Evolutionary conservation across 2,888 invertebrate genomes (phyloP).

Genomic region (Dasypolia templi): DNA sequence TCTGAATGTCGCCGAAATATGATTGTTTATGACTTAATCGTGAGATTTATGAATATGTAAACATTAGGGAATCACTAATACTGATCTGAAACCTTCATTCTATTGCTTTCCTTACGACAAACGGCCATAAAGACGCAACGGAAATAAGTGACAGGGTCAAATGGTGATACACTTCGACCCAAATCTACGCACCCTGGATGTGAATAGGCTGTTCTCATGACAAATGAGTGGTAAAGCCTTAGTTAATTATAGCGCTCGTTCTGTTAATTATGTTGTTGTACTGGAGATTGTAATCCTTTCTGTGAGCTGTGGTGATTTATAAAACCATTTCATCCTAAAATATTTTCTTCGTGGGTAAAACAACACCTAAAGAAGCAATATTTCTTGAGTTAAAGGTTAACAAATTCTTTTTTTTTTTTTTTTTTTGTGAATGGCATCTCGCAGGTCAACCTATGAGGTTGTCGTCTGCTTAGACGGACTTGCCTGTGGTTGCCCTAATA

Average conservation of each 20-base stretch:
- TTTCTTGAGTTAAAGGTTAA: background rate
- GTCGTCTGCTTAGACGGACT: too few relatives aligned
- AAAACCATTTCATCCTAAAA: background rate
- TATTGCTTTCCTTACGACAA: background rate
- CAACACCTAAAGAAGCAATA: background rate
- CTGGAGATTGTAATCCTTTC: conserved; percentile 16
- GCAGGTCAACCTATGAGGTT: too few relatives aligned
- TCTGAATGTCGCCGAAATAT: background rate
- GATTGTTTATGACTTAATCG: background rate
- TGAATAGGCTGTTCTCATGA: conserved; percentile 15
- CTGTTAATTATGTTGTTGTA: conserved; percentile 35
- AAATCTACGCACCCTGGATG: conserved; percentile 6
- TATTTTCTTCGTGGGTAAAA: background rate
- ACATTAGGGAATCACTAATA: background rate
- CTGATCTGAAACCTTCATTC: background rate
- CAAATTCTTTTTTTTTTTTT: too few relatives aligned
- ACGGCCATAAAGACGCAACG: background rate
- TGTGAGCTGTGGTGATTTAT: background rate
- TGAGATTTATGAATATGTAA: background rate
- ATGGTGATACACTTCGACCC: conserved; percentile 14
- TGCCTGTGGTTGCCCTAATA: too few relatives aligned
- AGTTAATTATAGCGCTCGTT: conserved; percentile 40
- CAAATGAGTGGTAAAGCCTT: conserved; percentile 49
- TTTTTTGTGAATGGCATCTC: too few relatives aligned
- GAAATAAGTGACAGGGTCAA: conserved; percentile 6